These are phyloP conservation scores for Thymallus thymallus DNA, from an alignment of 2,113 vertebrate genomes.

Conservation along the genomic window DNA sequence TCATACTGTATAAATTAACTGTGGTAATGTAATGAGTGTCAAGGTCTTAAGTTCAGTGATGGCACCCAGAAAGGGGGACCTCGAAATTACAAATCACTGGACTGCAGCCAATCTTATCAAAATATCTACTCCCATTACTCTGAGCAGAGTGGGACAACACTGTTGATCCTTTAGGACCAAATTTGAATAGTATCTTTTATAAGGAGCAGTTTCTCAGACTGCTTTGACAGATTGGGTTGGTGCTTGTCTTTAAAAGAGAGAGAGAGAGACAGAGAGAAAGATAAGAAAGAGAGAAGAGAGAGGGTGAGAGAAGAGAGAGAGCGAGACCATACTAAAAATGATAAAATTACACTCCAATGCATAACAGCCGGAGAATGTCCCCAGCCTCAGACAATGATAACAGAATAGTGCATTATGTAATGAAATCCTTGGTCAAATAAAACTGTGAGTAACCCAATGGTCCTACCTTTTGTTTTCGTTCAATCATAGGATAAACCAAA, in stretches of 20 bases:
- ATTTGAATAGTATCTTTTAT: constrained; percentile 64
- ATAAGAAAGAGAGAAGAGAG: neutral
- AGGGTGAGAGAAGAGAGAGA: neutral
- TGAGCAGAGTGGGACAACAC: constrained; percentile 52
- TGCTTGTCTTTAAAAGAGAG: neutral
- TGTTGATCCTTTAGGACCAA: constrained; percentile 55
- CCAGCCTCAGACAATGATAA: constrained; percentile 2
- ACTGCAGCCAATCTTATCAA: constrained; percentile 68
- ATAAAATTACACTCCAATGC: neutral
- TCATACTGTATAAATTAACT: constrained; percentile 15
- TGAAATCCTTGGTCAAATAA: neutral
- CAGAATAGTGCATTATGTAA: constrained; percentile 1
- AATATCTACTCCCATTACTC: constrained; percentile 66
- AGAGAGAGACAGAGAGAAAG: neutral
- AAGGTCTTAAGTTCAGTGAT: constrained; percentile 45
- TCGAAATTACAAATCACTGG: constrained; percentile 72
- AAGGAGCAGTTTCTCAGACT: constrained; percentile 48
- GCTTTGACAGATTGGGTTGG: constrained; percentile 48
- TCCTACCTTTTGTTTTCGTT: neutral
- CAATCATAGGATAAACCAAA: neutral
- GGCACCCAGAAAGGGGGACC: constrained; percentile 49
- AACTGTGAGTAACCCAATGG: neutral
- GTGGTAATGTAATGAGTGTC: constrained; percentile 32
- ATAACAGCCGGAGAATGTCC: neutral
- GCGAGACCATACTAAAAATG: neutral